Conservation (phyloP, 1,140 invertebrate genomes). For the Mycetomoellerius zeteki region DNA sequence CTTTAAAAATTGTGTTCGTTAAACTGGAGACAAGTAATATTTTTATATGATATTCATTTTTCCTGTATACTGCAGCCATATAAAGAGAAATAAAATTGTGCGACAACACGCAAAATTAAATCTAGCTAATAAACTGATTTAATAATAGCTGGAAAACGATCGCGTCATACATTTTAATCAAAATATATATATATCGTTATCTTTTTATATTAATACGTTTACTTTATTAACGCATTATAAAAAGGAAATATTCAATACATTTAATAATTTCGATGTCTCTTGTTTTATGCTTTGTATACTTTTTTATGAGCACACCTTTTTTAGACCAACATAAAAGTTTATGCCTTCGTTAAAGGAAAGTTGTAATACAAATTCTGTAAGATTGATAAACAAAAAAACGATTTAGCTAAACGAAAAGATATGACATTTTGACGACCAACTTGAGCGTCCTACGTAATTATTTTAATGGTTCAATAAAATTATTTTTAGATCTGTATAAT, state of each 20-base stretch:
- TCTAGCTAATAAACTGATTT: slow-evolving; percentile 19
- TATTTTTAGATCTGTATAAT: no score
- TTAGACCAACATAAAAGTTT: slow-evolving; percentile 41
- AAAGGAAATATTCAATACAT: background rate
- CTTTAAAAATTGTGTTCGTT: background rate
- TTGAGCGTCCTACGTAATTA: no score
- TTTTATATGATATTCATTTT: slow-evolving; percentile 15
- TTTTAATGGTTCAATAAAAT: no score
- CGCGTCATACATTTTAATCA: slow-evolving; percentile 14
- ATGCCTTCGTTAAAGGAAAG: slow-evolving; percentile 6
- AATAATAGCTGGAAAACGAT: slow-evolving; percentile 9
- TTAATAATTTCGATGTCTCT: slow-evolving; percentile 18
- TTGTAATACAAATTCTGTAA: slow-evolving; percentile 26
- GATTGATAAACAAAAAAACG: background rate
- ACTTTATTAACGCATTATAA: background rate
- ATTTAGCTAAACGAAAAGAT: no score
- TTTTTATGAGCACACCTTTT: slow-evolving; percentile 29
- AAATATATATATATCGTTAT: background rate
- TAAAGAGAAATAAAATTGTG: background rate
- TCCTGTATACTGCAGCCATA: no score
- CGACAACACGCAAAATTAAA: slow-evolving; percentile 10
- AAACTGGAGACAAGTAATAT: background rate
- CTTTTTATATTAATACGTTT: slow-evolving; percentile 4
- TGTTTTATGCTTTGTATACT: slow-evolving; percentile 32
- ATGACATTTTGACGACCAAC: no score